Evolutionary conservation across 2,113 vertebrate genomes (phyloP).

Genomic region (Siniperca knerii): DNA sequence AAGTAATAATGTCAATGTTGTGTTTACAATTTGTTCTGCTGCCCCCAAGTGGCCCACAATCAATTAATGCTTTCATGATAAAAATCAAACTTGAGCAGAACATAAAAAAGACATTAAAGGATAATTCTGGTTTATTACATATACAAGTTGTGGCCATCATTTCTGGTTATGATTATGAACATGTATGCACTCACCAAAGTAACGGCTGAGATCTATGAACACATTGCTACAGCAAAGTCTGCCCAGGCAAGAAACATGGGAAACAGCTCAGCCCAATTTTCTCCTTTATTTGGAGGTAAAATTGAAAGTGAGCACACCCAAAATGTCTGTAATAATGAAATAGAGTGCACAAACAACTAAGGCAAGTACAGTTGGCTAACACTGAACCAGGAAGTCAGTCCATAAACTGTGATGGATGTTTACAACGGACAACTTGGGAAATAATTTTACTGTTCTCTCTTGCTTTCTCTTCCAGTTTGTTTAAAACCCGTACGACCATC

Average conservation of each 20-base stretch:
- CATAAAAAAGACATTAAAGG: not conserved
- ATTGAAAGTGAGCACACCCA: not conserved
- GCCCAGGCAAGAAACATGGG: not conserved
- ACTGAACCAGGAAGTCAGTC: not conserved
- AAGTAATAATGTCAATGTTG: too few species aligned
- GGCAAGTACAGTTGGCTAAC: not conserved
- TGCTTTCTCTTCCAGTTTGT: not conserved
- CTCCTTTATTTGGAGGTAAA: not conserved
- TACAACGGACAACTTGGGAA: not conserved
- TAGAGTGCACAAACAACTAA: not conserved
- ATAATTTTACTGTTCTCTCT: not conserved
- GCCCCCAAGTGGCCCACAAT: not conserved
- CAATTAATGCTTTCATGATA: not conserved
- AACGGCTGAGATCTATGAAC: not conserved
- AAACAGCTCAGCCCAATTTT: not conserved
- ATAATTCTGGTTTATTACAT: not conserved
- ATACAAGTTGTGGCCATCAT: not conserved
- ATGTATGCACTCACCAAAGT: not conserved
- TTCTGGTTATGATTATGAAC: not conserved
- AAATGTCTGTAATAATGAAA: constrained; percentile 1
- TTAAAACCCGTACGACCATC: not conserved
- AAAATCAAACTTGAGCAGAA: not conserved
- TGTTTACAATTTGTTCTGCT: not conserved
- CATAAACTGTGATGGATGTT: not conserved
- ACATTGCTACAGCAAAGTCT: not conserved